Base-by-base conservation (phyloP, 2,888 invertebrate species). In the Ypsolopha scabrella region DNA sequence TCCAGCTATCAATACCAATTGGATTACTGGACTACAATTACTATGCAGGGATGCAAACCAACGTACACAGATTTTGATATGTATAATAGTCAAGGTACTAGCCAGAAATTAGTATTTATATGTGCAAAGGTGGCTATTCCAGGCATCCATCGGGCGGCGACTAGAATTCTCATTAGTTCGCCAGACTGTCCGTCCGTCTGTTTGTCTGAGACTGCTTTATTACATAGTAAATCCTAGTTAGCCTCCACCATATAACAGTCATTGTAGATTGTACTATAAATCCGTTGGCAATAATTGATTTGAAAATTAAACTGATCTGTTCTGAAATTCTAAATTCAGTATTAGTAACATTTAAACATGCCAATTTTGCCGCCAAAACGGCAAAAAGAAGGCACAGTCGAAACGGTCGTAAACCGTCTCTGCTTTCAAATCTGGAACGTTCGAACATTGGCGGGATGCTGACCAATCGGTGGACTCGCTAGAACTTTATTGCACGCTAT, bases 341-440 rank as follows among this genome's bases (percentile, higher is more conserved):
- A 3, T 24, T 24, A 24, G 24, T 24, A 24, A 24, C 24, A 61
- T 65, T 64, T 69, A 68, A 72, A 71, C 64, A 71, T 79, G 78
- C 75, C 74, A 77, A 75, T 77, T 85, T 85, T 83, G 83, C 82
- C 83, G 85, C 83, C 83, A 82, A 83, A 85, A 85, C 74, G 68
- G 72, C 75, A 71, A 76, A 80, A 79, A 76, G 77, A 78, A 44
- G 35, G 8, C 11, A 9, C 6, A 75, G 76, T 72, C 77, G 76
- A 72, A 78, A 56, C 64, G 71, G 62, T 82, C 85, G 80, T 85
- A 83, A 85, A 83, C 81, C 77, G 83, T 72, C 80, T 77, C 35
- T 39, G 38, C 71, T 77, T 85, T 85, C 75, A 78, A 83, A 85
- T 80, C 71, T 78, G 68, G 75, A 75, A 72, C 72, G 67, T 54